Evolutionary conservation across 2,113 vertebrate species (phyloP).

Genomic region (Rallus limicola): DNA sequence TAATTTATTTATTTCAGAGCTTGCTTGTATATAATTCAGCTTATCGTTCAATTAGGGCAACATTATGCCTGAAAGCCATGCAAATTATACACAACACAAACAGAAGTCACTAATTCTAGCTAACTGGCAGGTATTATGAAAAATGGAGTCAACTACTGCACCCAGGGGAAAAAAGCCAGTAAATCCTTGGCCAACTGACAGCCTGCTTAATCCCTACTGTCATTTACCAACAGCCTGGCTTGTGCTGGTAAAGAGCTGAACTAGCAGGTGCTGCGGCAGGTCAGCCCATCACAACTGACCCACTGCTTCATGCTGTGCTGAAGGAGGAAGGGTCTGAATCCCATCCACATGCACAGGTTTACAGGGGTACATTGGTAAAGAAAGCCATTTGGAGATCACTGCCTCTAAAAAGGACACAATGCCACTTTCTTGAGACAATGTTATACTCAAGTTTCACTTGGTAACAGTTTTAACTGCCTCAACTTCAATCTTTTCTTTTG

Average conservation of each 20-base stretch:
- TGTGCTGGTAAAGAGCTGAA: neutral
- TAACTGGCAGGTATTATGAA: neutral
- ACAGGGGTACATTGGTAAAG: neutral
- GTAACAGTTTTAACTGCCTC: neutral
- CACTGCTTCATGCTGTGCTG: fast-evolving
- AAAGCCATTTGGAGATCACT: neutral
- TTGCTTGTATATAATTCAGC: neutral
- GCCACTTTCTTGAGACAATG: neutral
- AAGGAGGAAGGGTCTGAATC: neutral
- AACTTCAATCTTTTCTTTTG: neutral
- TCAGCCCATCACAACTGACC: neutral
- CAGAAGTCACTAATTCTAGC: neutral
- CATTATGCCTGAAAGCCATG: neutral
- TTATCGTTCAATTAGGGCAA: neutral
- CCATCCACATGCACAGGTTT: neutral
- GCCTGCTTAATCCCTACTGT: neutral
- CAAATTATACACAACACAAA: neutral
- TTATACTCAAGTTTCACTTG: neutral
- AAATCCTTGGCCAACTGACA: neutral
- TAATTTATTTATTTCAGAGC: neutral
- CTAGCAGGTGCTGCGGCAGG: neutral
- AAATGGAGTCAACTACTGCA: neutral
- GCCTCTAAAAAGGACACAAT: neutral
- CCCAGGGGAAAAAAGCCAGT: neutral
- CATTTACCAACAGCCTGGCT: neutral